These are phyloP conservation scores for Cepaea hortensis DNA, from an alignment of 2,888 invertebrate species.

Conservation along the genomic window DNA sequence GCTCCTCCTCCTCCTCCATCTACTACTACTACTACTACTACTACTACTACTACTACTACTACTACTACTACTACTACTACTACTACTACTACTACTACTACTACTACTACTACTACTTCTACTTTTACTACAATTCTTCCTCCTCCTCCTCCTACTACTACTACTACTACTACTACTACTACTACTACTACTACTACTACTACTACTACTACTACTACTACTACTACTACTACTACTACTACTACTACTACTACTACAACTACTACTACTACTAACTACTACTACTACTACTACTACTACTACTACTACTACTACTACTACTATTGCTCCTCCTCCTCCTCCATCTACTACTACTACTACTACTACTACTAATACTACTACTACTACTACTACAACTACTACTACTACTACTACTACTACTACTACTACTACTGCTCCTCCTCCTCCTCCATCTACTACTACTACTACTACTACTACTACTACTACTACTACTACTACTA, in stretches of 20 bases:
- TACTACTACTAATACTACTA: neutral
- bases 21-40: neutral
- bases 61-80: neutral
- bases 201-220: neutral
- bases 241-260: neutral
- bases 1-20: neutral
- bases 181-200: neutral
- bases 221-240: neutral
- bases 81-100: neutral
- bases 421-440: too few relatives aligned
- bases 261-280: neutral
- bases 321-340: neutral
- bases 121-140: neutral
- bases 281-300: neutral
- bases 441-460: too few relatives aligned
- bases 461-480: too few relatives aligned
- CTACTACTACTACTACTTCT: neutral
- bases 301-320: neutral
- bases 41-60: neutral
- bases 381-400: too few relatives aligned
- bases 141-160: neutral
- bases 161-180: neutral
- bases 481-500: too few relatives aligned
- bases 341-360: neutral
- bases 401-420: too few relatives aligned